These are phyloP conservation scores for Pemphredon lugubris DNA, from an alignment of 2,888 invertebrate genomes.

Conservation along the genomic window DNA sequence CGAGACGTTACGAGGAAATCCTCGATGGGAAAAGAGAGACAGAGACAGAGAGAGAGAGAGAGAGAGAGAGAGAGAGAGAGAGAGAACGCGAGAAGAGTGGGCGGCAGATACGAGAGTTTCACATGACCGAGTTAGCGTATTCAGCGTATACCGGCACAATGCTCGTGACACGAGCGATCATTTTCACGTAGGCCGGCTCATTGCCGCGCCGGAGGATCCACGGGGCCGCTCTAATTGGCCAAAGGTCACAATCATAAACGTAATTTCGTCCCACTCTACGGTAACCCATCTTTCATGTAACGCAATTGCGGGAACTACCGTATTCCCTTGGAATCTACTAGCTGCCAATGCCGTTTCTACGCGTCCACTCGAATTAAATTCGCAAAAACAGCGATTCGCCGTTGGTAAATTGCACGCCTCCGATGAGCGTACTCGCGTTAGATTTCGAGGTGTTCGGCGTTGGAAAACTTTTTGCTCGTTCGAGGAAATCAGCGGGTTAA, in stretches of 20 bases:
- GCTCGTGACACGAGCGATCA: slow-evolving; percentile 69
- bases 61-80: slow-evolving; percentile 25
- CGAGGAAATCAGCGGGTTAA: too few relatives aligned
- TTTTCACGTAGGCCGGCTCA: slow-evolving; percentile 67
- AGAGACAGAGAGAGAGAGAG: slow-evolving; percentile 10
- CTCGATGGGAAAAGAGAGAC: slow-evolving; percentile 21
- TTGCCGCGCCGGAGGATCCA: slow-evolving; percentile 50
- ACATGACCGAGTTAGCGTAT: slow-evolving; percentile 73
- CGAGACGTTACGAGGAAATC: too few relatives aligned
- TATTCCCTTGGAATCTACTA: neutral
- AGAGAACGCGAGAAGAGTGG: slow-evolving; percentile 19
- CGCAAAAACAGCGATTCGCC: too few relatives aligned
- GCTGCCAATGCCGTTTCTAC: too few relatives aligned
- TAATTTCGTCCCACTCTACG: slow-evolving; percentile 56
- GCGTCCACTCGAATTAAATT: too few relatives aligned
- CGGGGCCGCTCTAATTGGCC: slow-evolving; percentile 68
- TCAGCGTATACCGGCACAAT: slow-evolving; percentile 58
- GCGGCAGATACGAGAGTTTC: slow-evolving; percentile 64
- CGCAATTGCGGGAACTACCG: slow-evolving; percentile 44
- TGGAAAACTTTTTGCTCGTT: too few relatives aligned
- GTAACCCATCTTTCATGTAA: slow-evolving; percentile 7
- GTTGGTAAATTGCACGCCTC: too few relatives aligned
- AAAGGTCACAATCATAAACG: slow-evolving; percentile 77
- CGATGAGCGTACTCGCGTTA: too few relatives aligned
- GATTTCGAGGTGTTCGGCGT: too few relatives aligned